Base-by-base conservation (phyloP, 2,113 vertebrate genomes). In the Saccopteryx leptura region DNA sequence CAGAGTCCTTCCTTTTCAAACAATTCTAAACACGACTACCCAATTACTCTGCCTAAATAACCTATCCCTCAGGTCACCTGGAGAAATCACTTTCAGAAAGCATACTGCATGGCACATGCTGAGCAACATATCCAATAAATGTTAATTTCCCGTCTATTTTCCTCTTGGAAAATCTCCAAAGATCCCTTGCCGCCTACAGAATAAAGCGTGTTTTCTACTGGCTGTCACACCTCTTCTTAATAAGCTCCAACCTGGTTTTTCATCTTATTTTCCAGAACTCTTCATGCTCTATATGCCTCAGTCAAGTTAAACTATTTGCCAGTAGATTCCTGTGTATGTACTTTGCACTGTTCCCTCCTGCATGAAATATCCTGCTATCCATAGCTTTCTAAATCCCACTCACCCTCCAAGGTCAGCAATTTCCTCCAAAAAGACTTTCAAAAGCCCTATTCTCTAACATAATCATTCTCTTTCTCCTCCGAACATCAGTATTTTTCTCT, bases 231-330 rank as follows among this genome's bases (percentile, higher is more conserved):
- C 10, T 88, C 61, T 60, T 76, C 26, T 66, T 88, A 69, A 74
- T 18, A 90, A n/a, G 46, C 9, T 85, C 48, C 4, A 68, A 26
- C 10, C 56, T 81, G 50, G 17, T 81, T 97, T 90, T 90, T 54
- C 48, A 69, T 63, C 52, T 81, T 95, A 72, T 68, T 94, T 94
- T 95, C 52, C 69, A 93, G 24, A 94, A 88, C 12, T 81, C 52
- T 79, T 75, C 48, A 83, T 83, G 69, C 33, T 69, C 66, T 81
- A 0, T 48, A 71, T 21, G 17, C 15, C 54, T 88, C 33, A 89
- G 61, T 90, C 95, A 85, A 90, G 78, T 81, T 69, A 92, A 74
- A 72, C 9, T 24, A 39, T 88, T 81, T 92, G 54, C 78, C 58
- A 91, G 15, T 31, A 82, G 50, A 85, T 74, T 90, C 56, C 50